Evolutionary conservation across 2,113 vertebrate species (phyloP), one percentile per base, ranked within the genome.

Genomic region (Spizaetus ornatus): DNA sequence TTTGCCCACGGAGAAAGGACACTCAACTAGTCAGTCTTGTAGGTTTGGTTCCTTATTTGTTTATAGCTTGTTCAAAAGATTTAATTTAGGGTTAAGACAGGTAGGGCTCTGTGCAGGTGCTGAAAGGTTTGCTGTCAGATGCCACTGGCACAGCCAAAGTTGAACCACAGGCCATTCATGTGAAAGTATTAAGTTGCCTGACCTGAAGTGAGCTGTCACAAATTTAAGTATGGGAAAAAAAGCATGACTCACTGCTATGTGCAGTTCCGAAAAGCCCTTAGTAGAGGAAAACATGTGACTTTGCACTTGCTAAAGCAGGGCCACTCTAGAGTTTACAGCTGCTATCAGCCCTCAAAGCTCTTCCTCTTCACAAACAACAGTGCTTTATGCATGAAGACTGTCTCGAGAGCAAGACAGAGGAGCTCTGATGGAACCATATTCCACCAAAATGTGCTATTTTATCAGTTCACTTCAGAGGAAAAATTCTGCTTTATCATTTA

Each of bases 321-420:
- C 95, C 87, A 93, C 96, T 95, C 91, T 95, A 96, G 88, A 94
- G 90, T 96, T 95, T 97, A 97, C 95, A 97, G 95, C 97, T 97
- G 97, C 94, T 94, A 66, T 94, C 86, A 94, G 84, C 71, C 94
- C 90, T 95, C 29, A 10, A 73, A 95, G 94, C 95, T 95, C 93
- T 97, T 97, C 81, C 91, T 96, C 95, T 97, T 97, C 94, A 97
- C 94, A 92, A 96, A 97, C 96, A 97, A 97, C 96, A 93, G 93
- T 3, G 86, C 96, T 97, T 97, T 97, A 96, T 97, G 87, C 93
- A 96, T 96, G 93, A 95, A 96, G 95, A 97, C 93, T 90, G 96
- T 97, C 96, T 97, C 82, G 23, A 96, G 96, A 97, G 96, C 90
- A 96, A 96, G 96, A 96, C 87, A 96, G 96, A 96, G 96, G 48